phyloP scores from a whole-genome alignment of 1,140 invertebrate genomes.

The Babylonia areolata region DNA sequence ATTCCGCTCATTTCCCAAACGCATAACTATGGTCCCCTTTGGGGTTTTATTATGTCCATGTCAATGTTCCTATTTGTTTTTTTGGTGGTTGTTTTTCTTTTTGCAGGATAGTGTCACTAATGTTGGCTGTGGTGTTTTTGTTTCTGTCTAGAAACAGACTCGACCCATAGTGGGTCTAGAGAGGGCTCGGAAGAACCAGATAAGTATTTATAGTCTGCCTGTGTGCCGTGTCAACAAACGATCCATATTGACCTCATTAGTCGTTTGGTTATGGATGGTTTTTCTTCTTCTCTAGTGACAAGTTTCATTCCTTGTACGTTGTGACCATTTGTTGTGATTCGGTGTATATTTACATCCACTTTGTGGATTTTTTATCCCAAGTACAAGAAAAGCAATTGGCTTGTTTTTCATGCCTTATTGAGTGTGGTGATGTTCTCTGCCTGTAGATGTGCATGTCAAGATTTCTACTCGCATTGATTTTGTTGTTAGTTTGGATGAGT shows the following conservation, averaged over 20 bases:
- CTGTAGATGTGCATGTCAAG: neutral
- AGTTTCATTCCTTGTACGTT: no score
- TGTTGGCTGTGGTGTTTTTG: neutral
- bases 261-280: neutral
- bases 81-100: no score
- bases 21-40: no score
- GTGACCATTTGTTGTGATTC: no score
- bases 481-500: neutral
- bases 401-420: neutral
- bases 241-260: neutral
- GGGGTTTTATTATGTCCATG: no score
- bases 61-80: no score
- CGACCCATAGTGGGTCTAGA: conserved; percentile 9
- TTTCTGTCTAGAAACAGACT: conserved; percentile 18
- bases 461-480: neutral
- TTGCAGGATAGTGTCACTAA: no score
- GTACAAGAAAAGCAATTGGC: neutral
- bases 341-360: no score
- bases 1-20: no score
- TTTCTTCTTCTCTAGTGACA: neutral
- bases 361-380: neutral
- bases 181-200: conserved; percentile 19
- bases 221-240: neutral
- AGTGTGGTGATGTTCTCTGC: neutral
- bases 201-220: conserved; percentile 22